phyloP scores from a whole-genome alignment of 2,797 vertebrate species.

The Mallotus villosus region DNA sequence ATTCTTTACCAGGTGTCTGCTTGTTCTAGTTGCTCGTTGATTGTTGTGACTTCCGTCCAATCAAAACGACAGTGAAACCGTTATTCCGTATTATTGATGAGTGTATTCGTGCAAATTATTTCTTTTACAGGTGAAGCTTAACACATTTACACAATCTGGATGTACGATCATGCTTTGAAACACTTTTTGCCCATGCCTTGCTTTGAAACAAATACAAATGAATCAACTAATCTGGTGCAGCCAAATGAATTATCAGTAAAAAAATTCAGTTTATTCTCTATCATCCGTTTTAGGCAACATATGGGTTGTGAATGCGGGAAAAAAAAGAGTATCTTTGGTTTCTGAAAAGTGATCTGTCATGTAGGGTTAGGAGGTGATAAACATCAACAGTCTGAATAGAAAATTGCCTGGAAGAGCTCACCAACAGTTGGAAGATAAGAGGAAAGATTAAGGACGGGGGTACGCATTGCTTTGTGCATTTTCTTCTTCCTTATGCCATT shows the following conservation, averaged over 20 bases:
- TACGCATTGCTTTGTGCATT: conserved; percentile 65
- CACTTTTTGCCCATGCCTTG: neutral
- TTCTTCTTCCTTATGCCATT: conserved; percentile 45
- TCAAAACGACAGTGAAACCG: neutral
- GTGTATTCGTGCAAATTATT: neutral
- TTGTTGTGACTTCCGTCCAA: neutral
- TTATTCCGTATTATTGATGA: too few relatives aligned
- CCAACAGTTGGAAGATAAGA: conserved; percentile 80
- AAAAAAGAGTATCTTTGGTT: conserved; percentile 64
- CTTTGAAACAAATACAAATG: neutral
- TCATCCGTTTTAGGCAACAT: conserved; percentile 51
- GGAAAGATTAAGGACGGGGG: conserved; percentile 76
- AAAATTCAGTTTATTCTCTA: conserved; percentile 24
- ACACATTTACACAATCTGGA: neutral
- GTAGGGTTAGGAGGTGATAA: conserved; percentile 75
- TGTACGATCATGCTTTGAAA: neutral
- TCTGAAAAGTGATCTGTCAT: conserved; percentile 76
- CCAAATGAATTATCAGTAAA: conserved; percentile 35
- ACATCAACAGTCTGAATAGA: conserved; percentile 81
- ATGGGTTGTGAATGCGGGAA: conserved; percentile 38
- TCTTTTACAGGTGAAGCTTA: too few relatives aligned
- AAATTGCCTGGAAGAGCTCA: conserved; percentile 81
- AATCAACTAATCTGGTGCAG: conserved; percentile 32
- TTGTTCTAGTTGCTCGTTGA: neutral
- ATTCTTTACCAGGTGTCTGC: too few relatives aligned